Evolutionary conservation across 1,140 invertebrate species (phyloP).

Genomic region (Cotesia glomerata): DNA sequence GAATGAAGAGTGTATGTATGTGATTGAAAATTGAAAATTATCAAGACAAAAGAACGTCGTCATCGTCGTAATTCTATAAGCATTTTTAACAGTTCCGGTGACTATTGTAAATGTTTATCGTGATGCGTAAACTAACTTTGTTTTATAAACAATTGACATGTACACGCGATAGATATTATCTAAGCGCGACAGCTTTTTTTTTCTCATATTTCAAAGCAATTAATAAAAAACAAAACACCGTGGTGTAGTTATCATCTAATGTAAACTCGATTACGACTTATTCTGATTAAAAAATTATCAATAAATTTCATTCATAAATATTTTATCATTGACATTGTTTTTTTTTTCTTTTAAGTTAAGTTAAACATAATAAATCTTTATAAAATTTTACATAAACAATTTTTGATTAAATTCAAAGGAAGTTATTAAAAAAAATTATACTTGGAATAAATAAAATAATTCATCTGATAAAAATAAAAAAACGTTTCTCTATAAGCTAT

Average conservation of each 20-base stretch:
- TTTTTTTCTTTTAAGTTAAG: too few species aligned
- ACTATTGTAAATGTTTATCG: slow-evolving; percentile 31
- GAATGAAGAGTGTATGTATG: not conserved
- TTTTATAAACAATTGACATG: slow-evolving; percentile 36
- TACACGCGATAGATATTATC: slow-evolving; percentile 39
- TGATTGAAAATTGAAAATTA: not conserved
- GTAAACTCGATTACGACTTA: not conserved
- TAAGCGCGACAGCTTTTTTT: slow-evolving; percentile 34
- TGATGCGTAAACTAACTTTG: slow-evolving; percentile 26
- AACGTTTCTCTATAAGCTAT: too few species aligned
- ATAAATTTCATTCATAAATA: not conserved
- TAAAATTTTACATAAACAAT: too few species aligned
- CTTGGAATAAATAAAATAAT: too few species aligned
- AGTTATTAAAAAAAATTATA: too few species aligned
- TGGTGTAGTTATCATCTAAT: not conserved
- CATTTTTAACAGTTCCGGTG: not conserved
- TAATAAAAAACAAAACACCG: slow-evolving; percentile 27
- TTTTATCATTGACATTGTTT: too few species aligned
- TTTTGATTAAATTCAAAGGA: too few species aligned
- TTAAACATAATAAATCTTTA: too few species aligned
- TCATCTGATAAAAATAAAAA: too few species aligned
- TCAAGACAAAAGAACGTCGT: too few species aligned
- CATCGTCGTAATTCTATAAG: not conserved
- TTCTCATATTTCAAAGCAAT: slow-evolving; percentile 31
- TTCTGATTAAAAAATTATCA: not conserved